These are phyloP conservation scores for Ericerus pela DNA, from an alignment of 1,140 invertebrate genomes.

Conservation along the genomic window DNA sequence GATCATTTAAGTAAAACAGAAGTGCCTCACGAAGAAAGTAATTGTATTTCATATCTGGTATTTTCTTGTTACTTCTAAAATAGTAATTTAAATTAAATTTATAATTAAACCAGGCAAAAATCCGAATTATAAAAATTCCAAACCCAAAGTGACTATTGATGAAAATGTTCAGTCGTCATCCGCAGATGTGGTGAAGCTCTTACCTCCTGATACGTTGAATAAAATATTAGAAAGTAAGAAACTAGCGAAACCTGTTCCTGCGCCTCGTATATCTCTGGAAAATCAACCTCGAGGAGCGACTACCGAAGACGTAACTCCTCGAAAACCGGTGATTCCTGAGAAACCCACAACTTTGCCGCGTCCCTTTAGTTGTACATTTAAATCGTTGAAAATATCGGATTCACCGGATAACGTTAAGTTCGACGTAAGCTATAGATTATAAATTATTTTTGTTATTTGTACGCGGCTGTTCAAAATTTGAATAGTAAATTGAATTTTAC, in stretches of 20 bases:
- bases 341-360: slow-evolving; percentile 45
- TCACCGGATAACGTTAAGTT: slow-evolving; percentile 5
- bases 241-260: slow-evolving; percentile 19
- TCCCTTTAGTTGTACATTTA: slow-evolving; percentile 31
- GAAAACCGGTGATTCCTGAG: slow-evolving; percentile 53
- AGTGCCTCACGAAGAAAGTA: background rate
- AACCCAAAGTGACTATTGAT: background rate
- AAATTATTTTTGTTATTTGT: slow-evolving; percentile 1
- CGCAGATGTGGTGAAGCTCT: background rate
- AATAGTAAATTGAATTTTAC: background rate
- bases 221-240: slow-evolving; percentile 15
- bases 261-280: slow-evolving; percentile 21
- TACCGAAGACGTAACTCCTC: slow-evolving; percentile 12
- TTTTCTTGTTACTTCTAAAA: background rate
- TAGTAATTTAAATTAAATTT: background rate
- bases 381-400: slow-evolving; percentile 18
- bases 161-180: background rate
- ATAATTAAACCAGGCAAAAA: slow-evolving; percentile 5
- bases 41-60: background rate
- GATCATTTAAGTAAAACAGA: background rate
- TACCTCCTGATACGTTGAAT: slow-evolving; percentile 2
- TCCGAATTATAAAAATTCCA: background rate
- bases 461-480: no score
- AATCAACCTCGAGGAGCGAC: background rate
- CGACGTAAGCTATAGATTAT: background rate